Percentiles rank a stretch among this genome's conserved stretches.
These are phyloP conservation scores for Drosophila mojavensis DNA, from an alignment of 1,140 invertebrate species.

Conservation along the genomic window DNA sequence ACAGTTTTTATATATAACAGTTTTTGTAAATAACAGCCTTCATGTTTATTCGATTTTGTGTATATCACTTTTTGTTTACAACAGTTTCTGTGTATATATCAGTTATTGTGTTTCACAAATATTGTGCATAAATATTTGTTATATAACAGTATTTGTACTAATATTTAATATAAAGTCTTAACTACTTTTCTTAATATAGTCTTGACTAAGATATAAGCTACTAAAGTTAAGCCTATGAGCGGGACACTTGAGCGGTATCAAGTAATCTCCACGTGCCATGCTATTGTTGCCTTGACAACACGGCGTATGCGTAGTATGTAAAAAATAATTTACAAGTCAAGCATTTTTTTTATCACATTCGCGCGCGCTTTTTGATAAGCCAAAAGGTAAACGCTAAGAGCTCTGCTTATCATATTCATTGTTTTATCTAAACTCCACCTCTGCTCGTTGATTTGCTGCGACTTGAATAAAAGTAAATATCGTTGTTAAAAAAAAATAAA, in stretches of 20 bases:
- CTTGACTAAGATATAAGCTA: not conserved
- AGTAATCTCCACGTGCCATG: not conserved
- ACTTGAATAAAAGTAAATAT: not conserved
- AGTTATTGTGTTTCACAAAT: not conserved
- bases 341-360: slow-evolving; percentile 23
- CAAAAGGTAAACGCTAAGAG: not conserved
- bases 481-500: not conserved
- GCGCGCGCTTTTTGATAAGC: slow-evolving; percentile 16
- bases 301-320: slow-evolving; percentile 31
- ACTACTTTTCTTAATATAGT: too few species aligned
- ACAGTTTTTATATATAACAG: not conserved
- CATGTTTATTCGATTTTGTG: not conserved
- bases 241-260: not conserved
- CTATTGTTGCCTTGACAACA: slow-evolving; percentile 16
- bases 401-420: slow-evolving; percentile 26
- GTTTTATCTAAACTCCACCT: slow-evolving; percentile 30
- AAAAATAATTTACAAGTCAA: slow-evolving; percentile 20
- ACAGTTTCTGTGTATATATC: not conserved
- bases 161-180: too few species aligned
- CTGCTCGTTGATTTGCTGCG: not conserved
- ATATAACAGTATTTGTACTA: too few species aligned
- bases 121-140: too few species aligned
- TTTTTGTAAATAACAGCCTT: not conserved
- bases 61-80: not conserved
- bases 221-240: not conserved